Base-by-base conservation (phyloP, 1,140 invertebrate genomes). In the Limonius californicus region DNA sequence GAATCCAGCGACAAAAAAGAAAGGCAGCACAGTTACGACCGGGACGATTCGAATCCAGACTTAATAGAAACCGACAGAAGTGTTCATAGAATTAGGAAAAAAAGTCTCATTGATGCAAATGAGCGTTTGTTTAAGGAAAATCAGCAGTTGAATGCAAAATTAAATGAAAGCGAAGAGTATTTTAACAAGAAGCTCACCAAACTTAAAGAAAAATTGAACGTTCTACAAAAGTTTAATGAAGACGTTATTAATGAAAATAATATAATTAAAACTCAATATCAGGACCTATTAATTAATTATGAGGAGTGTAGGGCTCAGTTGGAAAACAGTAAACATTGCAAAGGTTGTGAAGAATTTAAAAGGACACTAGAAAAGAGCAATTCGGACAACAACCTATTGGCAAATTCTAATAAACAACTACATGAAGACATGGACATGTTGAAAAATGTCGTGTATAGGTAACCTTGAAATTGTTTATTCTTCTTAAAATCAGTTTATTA, bases 401-500 rank as follows among this genome's bases (percentile, higher is more conserved):
- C 78, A 20, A 70, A 70, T 2, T 77, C 81, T 35, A 87, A 85
- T 70, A 66, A 72, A 53, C 79, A 82, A 30, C 69, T 84, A 3
- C 73, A 72, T 18, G 80, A 84, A 67, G 87, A 89, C 70, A 73
- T 87, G 35, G 73, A 77, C 15, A 82, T 89, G 76, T 70, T 88
- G 2, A 89, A 89, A 74, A 85, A 82, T 39, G 78, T 89, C 0
- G 81, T 89, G 59, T 87, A 83, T 68, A 79, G 82, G 81, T 83
- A 67, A 54, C 2, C 21, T 19, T 19, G 23, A 14, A 8, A 14
- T 18, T 32, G 14, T 15, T 53, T 47, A 50, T 19, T 12, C 16
- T 16, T 47, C 23, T 21, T 59, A 4, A 32, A 57, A 57, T 57
- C 23, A 57, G 12, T 16, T 27, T 39, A 35, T 20, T 35, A 57